Evolutionary conservation across 1,140 invertebrate genomes (phyloP).

Genomic region (Heliothis subflexa): DNA sequence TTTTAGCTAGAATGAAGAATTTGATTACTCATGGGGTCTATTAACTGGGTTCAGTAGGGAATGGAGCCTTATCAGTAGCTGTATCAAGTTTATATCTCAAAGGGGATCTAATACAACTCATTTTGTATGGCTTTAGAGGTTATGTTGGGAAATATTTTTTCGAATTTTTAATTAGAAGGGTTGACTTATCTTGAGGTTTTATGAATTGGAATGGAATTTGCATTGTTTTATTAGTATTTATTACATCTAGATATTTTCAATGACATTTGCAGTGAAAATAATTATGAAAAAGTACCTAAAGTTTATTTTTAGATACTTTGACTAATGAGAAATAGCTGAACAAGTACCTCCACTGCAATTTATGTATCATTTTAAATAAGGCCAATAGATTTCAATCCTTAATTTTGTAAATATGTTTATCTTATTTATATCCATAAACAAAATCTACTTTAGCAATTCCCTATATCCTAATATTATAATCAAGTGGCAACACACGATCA

Average conservation of each 20-base stretch:
- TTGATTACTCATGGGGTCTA: conserved; percentile 54
- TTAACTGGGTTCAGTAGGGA: conserved; percentile 39
- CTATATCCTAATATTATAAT: too few relatives aligned
- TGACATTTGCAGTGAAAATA: too few relatives aligned
- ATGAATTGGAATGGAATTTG: neutral
- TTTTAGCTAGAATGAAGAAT: conserved; percentile 40
- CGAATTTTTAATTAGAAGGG: neutral
- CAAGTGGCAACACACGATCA: neutral
- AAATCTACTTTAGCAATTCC: too few relatives aligned
- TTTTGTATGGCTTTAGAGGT: conserved; percentile 12
- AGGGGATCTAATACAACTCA: conserved; percentile 33
- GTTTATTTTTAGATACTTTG: too few relatives aligned
- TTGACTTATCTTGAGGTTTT: neutral
- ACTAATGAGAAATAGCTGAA: too few relatives aligned
- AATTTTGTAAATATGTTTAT: too few relatives aligned
- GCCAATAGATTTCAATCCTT: too few relatives aligned
- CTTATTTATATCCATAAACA: too few relatives aligned
- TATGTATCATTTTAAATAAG: too few relatives aligned
- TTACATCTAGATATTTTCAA: neutral
- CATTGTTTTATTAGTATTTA: neutral
- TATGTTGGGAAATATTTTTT: conserved; percentile 7
- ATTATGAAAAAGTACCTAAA: too few relatives aligned
- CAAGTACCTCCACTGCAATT: too few relatives aligned
- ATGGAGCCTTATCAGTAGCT: conserved; percentile 26
- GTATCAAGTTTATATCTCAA: neutral